phyloP scores from a whole-genome alignment of 2,113 vertebrate genomes.

The Phaethon lepturus region DNA sequence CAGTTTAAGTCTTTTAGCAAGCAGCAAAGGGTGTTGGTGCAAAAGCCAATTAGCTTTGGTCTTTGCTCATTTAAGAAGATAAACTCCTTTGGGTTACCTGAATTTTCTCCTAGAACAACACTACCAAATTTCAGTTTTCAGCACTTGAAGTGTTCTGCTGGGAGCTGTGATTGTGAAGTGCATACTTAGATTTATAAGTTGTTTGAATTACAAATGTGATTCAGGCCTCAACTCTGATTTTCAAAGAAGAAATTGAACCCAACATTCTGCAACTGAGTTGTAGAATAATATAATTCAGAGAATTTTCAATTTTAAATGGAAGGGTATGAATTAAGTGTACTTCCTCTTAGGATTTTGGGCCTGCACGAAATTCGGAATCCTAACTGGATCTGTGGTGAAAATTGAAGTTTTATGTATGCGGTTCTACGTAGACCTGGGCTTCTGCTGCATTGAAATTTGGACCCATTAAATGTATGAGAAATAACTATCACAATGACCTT shows the following conservation, averaged over 20 bases:
- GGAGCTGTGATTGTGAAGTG: neutral
- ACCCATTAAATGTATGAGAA: neutral
- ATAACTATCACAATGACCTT: neutral
- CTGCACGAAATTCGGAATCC: neutral
- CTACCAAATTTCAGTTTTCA: neutral
- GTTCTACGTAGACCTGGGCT: neutral
- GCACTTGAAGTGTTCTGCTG: neutral
- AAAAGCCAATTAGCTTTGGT: conserved; percentile 10
- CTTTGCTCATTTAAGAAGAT: neutral
- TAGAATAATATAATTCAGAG: neutral
- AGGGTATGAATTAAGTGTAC: neutral
- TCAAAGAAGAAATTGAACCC: neutral
- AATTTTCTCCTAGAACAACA: neutral
- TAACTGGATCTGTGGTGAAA: neutral
- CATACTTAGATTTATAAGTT: neutral
- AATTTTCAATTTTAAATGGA: conserved; percentile 42
- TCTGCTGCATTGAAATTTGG: neutral
- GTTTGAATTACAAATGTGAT: neutral
- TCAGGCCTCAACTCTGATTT: neutral
- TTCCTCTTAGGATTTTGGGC: neutral
- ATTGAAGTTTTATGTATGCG: neutral
- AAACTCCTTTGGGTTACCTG: neutral
- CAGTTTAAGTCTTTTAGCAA: neutral
- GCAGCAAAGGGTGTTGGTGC: neutral
- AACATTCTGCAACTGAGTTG: neutral